These are phyloP conservation scores for Acrocyrtus sp. DNA, from an alignment of 2,888 invertebrate genomes.

Conservation along the genomic window DNA sequence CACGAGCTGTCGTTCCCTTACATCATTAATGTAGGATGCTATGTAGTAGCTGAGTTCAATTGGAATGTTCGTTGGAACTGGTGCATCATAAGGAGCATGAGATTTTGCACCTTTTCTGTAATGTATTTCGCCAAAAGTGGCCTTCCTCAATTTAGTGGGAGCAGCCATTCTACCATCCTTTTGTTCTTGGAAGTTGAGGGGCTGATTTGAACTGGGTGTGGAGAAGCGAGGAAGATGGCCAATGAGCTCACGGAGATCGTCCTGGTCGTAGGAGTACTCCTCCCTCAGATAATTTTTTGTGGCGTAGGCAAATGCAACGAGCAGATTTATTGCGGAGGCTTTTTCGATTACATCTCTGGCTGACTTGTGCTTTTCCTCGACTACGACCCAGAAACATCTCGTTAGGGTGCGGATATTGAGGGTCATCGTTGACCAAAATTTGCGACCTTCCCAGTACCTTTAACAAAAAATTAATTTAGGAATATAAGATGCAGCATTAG, in stretches of 20 bases:
- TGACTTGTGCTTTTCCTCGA: slow-evolving; percentile 47
- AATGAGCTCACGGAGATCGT: slow-evolving; percentile 53
- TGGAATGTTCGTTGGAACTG: slow-evolving; percentile 49
- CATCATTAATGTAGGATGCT: slow-evolving; percentile 52
- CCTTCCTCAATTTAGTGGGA: neutral
- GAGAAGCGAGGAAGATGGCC: slow-evolving; percentile 56
- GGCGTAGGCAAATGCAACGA: slow-evolving; percentile 56
- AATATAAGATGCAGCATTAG: neutral
- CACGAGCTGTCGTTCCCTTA: slow-evolving; percentile 22
- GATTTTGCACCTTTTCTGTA: neutral
- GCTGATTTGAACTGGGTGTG: slow-evolving; percentile 57
- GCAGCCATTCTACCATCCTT: neutral
- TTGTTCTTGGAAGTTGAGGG: slow-evolving; percentile 37
- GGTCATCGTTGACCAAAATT: slow-evolving; percentile 53
- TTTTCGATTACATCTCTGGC: slow-evolving; percentile 54
- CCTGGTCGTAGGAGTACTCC: slow-evolving; percentile 58
- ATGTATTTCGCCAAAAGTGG: slow-evolving; percentile 3
- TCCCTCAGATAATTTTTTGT: slow-evolving; percentile 60
- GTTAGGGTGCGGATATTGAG: slow-evolving; percentile 54
- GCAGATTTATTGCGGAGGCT: slow-evolving; percentile 47
- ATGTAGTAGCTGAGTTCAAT: slow-evolving; percentile 50
- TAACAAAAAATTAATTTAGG: neutral
- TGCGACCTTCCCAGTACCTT: slow-evolving; percentile 59
- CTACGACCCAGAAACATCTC: slow-evolving; percentile 55
- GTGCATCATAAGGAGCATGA: slow-evolving; percentile 42